Evolutionary conservation across 2,113 vertebrate genomes (phyloP), one percentile per base, ranked within the genome.

Genomic region (Ptychochromis oligacanthus): DNA sequence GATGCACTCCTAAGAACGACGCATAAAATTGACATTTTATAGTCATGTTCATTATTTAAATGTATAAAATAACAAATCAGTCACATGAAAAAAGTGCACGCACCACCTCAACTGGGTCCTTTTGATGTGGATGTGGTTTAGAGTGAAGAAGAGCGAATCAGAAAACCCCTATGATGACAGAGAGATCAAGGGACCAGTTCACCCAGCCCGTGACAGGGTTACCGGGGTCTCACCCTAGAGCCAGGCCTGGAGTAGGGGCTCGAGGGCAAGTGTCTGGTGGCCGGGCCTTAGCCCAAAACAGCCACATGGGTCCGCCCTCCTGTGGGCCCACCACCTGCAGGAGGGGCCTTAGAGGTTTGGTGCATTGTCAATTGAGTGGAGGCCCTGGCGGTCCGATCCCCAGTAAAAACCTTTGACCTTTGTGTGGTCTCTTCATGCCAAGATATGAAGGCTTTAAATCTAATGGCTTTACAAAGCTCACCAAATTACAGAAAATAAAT

Each of bases 101-200:
- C n/a, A 67, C 62, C 62, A 46, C 38, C 64, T 46, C 0, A 43
- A 46, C 38, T 26, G 43, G 14, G 9, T 46, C 24, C 0, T 0
- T 26, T 67, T 0, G 0, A 2, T 67, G 22, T 46, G 22, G 10
- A 11, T 40, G 38, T 65, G 0, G 7, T n/a, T 22, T 7, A 46
- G 0, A 2, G 64, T 38, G 43, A 46, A 22, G 43, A 67, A 40
- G 10, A 40, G 10, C 10, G 2, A 43, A 43, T 43, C n/a, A 1
- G 62, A 65, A 65, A 46, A 65, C 62, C 8, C 22, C 40, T 43
- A 40, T 40, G 7, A 0, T 4, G n/a, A 64, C 36, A 64, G 14
- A 64, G 61, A 64, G 22, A 36, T 0, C n/a, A 64, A 64, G 61
- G 36, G 36, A 40, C 62, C n/a, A 43, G 62, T 43, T 65, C 62